Evolutionary conservation across 2,797 vertebrate genomes (phyloP), one percentile per base, ranked within the genome.

Genomic region (Acipenser transmontanus): DNA sequence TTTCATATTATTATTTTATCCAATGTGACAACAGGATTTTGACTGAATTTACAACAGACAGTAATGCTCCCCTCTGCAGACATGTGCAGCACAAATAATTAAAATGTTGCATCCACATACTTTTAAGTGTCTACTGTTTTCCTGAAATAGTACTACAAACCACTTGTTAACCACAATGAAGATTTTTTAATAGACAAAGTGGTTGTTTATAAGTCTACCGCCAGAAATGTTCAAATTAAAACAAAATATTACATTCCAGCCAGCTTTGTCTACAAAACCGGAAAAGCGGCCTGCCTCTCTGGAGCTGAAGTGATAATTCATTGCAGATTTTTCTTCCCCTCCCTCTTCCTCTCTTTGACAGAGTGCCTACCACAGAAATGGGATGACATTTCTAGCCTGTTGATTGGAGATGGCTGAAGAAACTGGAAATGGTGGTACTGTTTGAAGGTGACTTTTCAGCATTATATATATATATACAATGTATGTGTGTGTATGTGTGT

Each of bases 371-470:
- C 87, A 88, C 84, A 92, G 89, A 77, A 94, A 72, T 0, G 94
- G 94, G 78, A 94, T 95, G 94, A 82, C 89, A 72, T 97, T 97
- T 77, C 92, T 99, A 68, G 84, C 92, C 87, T 98, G 95, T 88
- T 34, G 34, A 34, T 34, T 34, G 34, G 34, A 34, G 34, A 34
- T 34, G 34, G 34, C 34, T 34, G 34, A 34, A 34, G 34, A 34
- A 34, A 34, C 34, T 1, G 34, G 34, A 34, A 34, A 34, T 0
- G 34, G 34, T 34, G 34, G 34, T 34, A 34, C 34, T 34, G 34
- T 34, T 34, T 34, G 2, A 34, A 34, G 34, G 34, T 34, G 34
- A 34, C 34, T 34, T 34, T 34, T 34, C 34, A 34, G 34, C 34
- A 34, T 34, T 3, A 34, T 34, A 3, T 34, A 34, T 34, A 34